phyloP scores from a whole-genome alignment of 2,113 vertebrate genomes.

The Neofelis nebulosa region DNA sequence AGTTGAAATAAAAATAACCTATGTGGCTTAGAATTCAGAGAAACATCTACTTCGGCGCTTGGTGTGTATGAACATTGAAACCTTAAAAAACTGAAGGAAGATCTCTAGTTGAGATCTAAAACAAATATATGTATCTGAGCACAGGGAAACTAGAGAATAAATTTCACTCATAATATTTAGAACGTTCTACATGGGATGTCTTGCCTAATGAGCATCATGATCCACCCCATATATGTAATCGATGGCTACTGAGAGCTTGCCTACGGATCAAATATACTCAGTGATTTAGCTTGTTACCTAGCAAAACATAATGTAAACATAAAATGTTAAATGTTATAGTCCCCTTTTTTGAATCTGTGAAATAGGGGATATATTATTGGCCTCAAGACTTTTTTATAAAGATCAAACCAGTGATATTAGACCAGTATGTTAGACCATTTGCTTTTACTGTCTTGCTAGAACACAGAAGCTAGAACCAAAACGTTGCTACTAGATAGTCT shows the following conservation, averaged over 20 bases:
- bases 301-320: background rate
- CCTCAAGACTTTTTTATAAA: background rate
- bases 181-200: background rate
- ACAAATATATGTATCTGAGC: background rate
- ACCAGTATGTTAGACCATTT: background rate
- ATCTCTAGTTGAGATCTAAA: background rate
- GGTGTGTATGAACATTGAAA: background rate
- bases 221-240: background rate
- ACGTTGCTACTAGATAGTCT: background rate
- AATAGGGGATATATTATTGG: background rate
- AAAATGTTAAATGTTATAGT: background rate
- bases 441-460: background rate
- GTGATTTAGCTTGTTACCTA: background rate
- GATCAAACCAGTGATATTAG: background rate
- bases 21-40: background rate
- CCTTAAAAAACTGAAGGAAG: background rate
- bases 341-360: background rate
- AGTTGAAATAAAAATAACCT: background rate
- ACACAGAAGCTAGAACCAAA: background rate
- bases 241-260: background rate
- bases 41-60: background rate
- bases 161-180: background rate
- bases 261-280: background rate
- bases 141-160: background rate
- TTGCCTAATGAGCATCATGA: background rate